Base-by-base conservation (phyloP, 2,113 vertebrate species). In the Neogobius melanostomus region DNA sequence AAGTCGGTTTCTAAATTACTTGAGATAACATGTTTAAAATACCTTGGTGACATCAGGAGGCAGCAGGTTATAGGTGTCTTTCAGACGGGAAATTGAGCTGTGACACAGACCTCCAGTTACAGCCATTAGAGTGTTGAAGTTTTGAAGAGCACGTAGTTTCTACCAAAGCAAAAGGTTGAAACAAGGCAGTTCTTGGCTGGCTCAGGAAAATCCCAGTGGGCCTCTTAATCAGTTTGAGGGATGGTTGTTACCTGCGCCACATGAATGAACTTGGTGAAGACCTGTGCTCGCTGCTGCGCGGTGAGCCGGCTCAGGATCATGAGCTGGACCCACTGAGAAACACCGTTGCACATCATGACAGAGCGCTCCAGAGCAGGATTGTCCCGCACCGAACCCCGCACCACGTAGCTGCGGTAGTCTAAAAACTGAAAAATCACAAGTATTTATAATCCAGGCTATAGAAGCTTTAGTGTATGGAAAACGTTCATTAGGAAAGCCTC, bases 51-150 rank as follows among this genome's bases (percentile, higher is more conserved):
- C 87, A 52, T 97, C 96, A 8, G 94, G 94, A 52, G 94, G 91
- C 72, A 97, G 92, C 64, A 94, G 90, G 72, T 91, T 89, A 0
- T 93, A 92, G 4, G 96, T 96, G 80, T 97, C 96, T 87, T 96
- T 97, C 71, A 97, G 94, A 47, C 96, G 93, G 62, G 95, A 96
- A 79, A 97, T 96, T 36, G 96, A 94, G 21, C 95, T 97, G 80
- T 97, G 96, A 79, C 95, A 96, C 1, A 97, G 91, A 6, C 95
- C 96, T 16, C 96, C 96, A 0, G 95, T 95, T 36, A 96, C 93
- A 0, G 96, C 96, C 96, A 97, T 97, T 72, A 97, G 87, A 36
- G 96, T 97, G 91, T 95, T 97, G 84, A 97, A 97, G 85, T 97
- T 97, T 85, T 96, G 95, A 77, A 96, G 82, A 44, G 91, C 80